Conservation (phyloP, 2,888 invertebrate species). For the Bugula neritina region DNA sequence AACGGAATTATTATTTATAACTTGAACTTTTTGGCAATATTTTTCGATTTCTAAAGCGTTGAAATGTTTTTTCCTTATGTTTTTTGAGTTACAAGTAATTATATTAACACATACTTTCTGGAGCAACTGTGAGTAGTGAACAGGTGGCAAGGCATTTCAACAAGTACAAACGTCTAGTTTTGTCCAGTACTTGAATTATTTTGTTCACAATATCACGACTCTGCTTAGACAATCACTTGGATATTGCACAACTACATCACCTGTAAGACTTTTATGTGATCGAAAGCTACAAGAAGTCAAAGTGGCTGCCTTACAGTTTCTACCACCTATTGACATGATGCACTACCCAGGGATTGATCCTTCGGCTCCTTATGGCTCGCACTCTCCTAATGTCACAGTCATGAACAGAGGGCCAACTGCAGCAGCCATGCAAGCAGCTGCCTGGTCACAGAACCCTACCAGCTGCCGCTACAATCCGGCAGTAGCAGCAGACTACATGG, state of each 20-base stretch:
- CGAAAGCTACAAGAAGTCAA: not conserved
- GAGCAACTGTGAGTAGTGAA: no score
- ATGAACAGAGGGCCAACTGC: conserved; percentile 21
- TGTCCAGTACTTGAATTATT: no score
- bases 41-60: no score
- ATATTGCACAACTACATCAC: not conserved
- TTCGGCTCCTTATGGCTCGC: not conserved
- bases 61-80: no score
- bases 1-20: no score
- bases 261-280: not conserved
- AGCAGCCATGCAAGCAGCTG: conserved; percentile 19
- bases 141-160: no score
- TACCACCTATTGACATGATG: conserved; percentile 17
- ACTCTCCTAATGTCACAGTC: conserved; percentile 20
- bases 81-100: no score
- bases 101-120: no score
- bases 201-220: no score
- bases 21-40: no score
- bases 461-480: conserved; percentile 14
- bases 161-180: no score
- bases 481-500: conserved; percentile 22
- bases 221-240: no score
- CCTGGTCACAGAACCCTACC: conserved; percentile 17
- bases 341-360: conserved; percentile 22
- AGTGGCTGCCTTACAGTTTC: conserved; percentile 26